phyloP scores from a whole-genome alignment of 2,888 invertebrate species.

The Zygothrica quintamaculata region DNA sequence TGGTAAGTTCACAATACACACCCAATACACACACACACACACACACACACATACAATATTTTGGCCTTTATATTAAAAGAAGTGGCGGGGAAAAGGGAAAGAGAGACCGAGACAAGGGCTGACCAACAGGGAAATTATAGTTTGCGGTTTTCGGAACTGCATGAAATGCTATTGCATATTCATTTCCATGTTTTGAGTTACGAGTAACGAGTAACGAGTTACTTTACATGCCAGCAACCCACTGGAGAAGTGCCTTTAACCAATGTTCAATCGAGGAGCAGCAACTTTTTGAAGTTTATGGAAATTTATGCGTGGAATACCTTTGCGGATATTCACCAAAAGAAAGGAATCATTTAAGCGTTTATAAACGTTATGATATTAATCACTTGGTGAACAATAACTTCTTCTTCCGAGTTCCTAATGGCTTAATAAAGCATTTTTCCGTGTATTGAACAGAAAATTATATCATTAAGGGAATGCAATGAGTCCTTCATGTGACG shows the following conservation, averaged over 20 bases:
- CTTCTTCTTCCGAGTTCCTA: too few relatives aligned
- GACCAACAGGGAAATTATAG: conserved; percentile 71
- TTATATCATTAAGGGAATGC: too few relatives aligned
- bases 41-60: conserved; percentile 11
- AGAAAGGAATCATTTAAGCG: conserved; percentile 7
- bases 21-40: conserved; percentile 22
- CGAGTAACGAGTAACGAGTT: conserved; percentile 37
- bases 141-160: conserved; percentile 62
- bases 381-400: too few relatives aligned
- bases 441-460: too few relatives aligned
- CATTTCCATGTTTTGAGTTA: conserved; percentile 65
- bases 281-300: conserved; percentile 50
- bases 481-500: too few relatives aligned
- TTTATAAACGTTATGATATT: neutral
- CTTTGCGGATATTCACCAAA: neutral
- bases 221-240: conserved; percentile 18
- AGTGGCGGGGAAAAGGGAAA: neutral
- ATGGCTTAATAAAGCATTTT: too few relatives aligned
- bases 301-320: conserved; percentile 46
- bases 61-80: conserved; percentile 20
- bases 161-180: conserved; percentile 70
- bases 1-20: conserved; percentile 86
- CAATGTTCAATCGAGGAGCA: conserved; percentile 55
- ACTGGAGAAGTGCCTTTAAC: conserved; percentile 32
- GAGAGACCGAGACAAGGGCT: conserved; percentile 26